Evolutionary conservation across 2,113 vertebrate genomes (phyloP).

Genomic region (Ovis aries): DNA sequence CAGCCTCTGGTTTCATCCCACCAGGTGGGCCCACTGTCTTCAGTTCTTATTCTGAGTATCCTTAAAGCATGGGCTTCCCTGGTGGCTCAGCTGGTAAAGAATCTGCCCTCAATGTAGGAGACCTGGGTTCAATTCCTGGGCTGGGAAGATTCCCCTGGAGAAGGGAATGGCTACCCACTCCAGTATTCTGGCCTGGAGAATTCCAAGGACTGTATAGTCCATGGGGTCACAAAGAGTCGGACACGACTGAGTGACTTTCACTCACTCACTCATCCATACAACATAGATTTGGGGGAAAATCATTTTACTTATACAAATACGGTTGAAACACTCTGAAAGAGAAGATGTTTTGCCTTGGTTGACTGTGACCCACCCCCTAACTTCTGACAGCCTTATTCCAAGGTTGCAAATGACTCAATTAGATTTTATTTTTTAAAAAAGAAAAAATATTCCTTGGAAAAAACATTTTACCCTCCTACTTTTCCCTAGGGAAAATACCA

Average conservation of each 20-base stretch:
- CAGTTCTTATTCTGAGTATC: not conserved
- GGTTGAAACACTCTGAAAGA: not conserved
- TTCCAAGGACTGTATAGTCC: not conserved
- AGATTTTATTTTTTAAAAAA: not conserved
- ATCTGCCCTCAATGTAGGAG: rapidly evolving
- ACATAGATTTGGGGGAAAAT: not conserved
- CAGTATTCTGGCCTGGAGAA: not conserved
- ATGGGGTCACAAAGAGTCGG: not conserved
- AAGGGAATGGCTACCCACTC: not conserved
- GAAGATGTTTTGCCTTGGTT: not conserved
- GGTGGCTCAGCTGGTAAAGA: not conserved
- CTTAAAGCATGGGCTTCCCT: not conserved
- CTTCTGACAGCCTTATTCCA: not conserved
- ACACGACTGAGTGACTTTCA: not conserved
- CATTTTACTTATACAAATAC: not conserved
- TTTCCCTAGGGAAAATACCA: not conserved
- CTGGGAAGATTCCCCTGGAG: not conserved
- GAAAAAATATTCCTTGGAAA: not conserved
- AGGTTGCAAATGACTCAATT: not conserved
- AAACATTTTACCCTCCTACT: not conserved
- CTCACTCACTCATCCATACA: not conserved
- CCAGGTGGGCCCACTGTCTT: not conserved
- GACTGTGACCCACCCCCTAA: not conserved
- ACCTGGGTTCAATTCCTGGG: not conserved
- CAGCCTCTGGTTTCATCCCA: not conserved